Conservation (phyloP, 2,888 invertebrate species). For the Acrocyrtus sp. region DNA sequence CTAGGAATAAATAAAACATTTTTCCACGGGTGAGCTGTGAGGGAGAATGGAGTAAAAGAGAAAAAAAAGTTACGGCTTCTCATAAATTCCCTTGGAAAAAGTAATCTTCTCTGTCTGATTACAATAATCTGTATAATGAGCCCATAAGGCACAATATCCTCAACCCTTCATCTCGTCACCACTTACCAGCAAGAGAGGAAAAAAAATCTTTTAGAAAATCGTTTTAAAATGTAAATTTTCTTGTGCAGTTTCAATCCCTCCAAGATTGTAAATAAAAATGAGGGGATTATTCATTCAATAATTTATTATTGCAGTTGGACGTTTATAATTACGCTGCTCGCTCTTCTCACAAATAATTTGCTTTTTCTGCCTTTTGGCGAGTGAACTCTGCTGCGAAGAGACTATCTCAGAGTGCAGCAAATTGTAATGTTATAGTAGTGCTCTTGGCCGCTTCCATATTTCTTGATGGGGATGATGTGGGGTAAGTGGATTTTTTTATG, state of each 20-base stretch:
- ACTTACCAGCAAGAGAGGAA: too few species aligned
- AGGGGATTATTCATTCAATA: not conserved
- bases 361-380: not conserved
- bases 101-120: conserved; percentile 2
- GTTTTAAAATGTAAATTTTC: conserved; percentile 26
- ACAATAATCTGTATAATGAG: conserved; percentile 24
- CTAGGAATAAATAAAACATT: too few species aligned
- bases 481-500: not conserved
- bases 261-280: too few species aligned
- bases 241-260: not conserved
- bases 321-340: not conserved
- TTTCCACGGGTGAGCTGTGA: too few species aligned
- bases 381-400: not conserved
- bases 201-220: conserved; percentile 21
- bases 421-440: too few species aligned
- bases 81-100: not conserved
- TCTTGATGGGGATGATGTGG: too few species aligned
- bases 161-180: not conserved
- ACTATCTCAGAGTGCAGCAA: too few species aligned
- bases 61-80: too few species aligned
- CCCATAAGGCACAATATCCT: conserved; percentile 13
- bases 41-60: too few species aligned
- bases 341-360: not conserved
- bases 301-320: not conserved
- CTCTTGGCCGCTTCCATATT: too few species aligned